Base-by-base conservation (phyloP, 2,797 vertebrate species). In the Emys orbicularis region DNA sequence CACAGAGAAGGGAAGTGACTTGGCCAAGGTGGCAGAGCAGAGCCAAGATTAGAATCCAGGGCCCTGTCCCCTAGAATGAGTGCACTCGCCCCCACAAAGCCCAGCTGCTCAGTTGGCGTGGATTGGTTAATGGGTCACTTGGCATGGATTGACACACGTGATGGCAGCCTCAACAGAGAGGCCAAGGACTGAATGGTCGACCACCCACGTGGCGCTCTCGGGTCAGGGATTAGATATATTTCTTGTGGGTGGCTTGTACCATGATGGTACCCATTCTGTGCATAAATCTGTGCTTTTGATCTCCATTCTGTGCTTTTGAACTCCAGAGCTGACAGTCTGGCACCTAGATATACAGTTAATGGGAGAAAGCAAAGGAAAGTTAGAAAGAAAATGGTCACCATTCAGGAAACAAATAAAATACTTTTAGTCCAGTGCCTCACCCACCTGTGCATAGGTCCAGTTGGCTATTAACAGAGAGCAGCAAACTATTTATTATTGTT, bases 391-490 rank as follows among this genome's bases (percentile, higher is more conserved):
- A 59, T 0, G 8, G n/a, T 34, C 87, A 25, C 34, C 0, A 0
- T 41, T 74, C 68, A 44, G 19, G 41, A 25, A 74, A 74, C 68
- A 74, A 74, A 21, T 74, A 25, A 44, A 74, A 19, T 74, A 41
- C 68, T 74, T 25, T 41, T 23, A 23, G 37, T 41, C 23, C 37
- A 44, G 19, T 25, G n/a, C 68, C 68, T 5, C 19, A 25, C 23
- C 9, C 21, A 21, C 56, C 0, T 0, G 54, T 41, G 31, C 31
- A 83, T 65, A 77, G 87, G 47, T 18, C 18, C 0, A 1, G 27
- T 0, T 0, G 54, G 90, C 1, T 16, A 18, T 21, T 0, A 1
- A 12, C 1, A 1, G 8, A 41, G 83, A 81, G 23, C 27, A 31
- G 29, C 57, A 29, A 59, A 29, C 29, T 59, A 15, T 59, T 59